A percentile compares a stretch with the other conserved stretches of the same genome.
phyloP scores from a whole-genome alignment of 2,113 vertebrate species.

The Semnornis frantzii region DNA sequence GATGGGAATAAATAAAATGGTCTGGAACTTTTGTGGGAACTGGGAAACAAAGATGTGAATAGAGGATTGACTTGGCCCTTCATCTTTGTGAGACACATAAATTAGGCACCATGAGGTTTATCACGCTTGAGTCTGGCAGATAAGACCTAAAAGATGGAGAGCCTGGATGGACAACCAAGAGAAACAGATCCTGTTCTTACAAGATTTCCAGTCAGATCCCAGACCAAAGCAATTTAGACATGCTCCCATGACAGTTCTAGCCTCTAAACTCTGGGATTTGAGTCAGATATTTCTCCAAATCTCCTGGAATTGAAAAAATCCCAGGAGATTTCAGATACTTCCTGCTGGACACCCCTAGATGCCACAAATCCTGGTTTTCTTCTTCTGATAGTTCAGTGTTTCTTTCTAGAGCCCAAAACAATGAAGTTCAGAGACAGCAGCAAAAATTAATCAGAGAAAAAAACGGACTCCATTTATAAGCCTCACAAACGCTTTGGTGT shows the following conservation, averaged over 20 bases:
- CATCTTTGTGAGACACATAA: slow-evolving; percentile 24
- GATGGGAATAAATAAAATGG: background rate
- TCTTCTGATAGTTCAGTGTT: background rate
- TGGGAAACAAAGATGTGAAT: background rate
- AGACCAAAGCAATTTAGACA: background rate
- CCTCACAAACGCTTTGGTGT: background rate
- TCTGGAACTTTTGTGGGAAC: background rate
- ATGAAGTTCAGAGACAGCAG: background rate
- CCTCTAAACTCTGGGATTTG: background rate
- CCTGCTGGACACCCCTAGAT: background rate
- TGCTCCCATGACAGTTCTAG: background rate
- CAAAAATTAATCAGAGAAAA: slow-evolving; percentile 3
- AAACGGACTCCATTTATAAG: background rate
- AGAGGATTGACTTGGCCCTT: background rate
- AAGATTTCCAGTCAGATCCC: background rate
- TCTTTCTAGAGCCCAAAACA: slow-evolving; percentile 4
- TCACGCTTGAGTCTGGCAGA: slow-evolving; percentile 14
- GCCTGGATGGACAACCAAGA: slow-evolving; percentile 1
- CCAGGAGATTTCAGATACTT: background rate
- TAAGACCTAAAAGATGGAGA: slow-evolving; percentile 19
- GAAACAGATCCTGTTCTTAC: background rate
- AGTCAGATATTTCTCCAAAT: background rate
- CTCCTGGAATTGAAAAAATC: slow-evolving; percentile 11
- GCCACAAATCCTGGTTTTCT: background rate
- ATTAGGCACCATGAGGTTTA: slow-evolving; percentile 22